Conservation (phyloP, 1,140 invertebrate species). For the Dreissena polymorpha region DNA sequence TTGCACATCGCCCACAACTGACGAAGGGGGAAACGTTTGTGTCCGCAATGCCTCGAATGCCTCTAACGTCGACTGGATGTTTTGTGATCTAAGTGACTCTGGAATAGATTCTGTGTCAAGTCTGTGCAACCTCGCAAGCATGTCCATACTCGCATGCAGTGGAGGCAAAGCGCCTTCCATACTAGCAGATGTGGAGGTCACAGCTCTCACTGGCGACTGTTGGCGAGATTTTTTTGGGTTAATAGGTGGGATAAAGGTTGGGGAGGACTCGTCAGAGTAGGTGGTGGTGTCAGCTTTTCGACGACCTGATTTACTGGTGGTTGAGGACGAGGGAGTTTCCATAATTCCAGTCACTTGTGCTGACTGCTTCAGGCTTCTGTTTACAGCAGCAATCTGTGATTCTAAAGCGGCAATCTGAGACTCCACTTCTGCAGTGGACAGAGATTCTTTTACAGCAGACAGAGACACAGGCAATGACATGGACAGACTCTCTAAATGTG, state of each 20-base stretch:
- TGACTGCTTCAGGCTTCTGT: conserved; percentile 42
- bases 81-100: conserved; percentile 48
- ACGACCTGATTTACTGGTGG: conserved; percentile 32
- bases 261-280: conserved; percentile 1
- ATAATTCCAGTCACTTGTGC: conserved; percentile 15
- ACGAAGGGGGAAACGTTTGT: conserved; percentile 43
- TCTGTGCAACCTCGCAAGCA: conserved; percentile 42
- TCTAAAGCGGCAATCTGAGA: conserved; percentile 47
- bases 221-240: conserved; percentile 44
- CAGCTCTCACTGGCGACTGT: conserved; percentile 42
- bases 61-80: conserved; percentile 43
- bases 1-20: conserved; percentile 24
- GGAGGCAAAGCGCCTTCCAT: conserved; percentile 20
- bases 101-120: conserved; percentile 44
- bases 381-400: conserved; percentile 49
- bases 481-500: conserved; percentile 35
- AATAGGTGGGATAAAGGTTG: conserved; percentile 31
- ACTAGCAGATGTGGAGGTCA: not conserved
- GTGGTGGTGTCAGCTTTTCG: conserved; percentile 35
- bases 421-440: conserved; percentile 46
- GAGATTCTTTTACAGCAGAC: conserved; percentile 47
- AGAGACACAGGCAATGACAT: conserved; percentile 52
- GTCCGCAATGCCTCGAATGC: conserved; percentile 49
- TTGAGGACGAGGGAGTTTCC: conserved; percentile 39
- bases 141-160: conserved; percentile 49